phyloP scores from a whole-genome alignment of 2,888 invertebrate genomes.

The Tolmerus cingulatus region DNA sequence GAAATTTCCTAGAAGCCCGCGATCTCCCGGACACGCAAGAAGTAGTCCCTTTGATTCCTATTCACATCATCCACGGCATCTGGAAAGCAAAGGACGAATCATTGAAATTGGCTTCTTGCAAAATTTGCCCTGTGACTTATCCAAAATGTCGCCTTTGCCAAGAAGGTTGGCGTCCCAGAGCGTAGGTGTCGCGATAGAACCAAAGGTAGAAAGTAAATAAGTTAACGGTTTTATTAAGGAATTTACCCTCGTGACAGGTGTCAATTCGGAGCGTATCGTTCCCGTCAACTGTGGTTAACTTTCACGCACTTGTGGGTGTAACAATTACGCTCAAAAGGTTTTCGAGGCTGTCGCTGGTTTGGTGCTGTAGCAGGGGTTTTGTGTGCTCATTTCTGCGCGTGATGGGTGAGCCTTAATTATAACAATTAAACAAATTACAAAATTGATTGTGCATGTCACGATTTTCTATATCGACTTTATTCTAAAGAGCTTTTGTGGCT shows the following conservation, averaged over 20 bases:
- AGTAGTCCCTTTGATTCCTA: not conserved
- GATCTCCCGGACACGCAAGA: not conserved
- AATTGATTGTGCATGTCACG: not conserved
- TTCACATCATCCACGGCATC: not conserved
- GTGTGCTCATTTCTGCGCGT: not conserved
- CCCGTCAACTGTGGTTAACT: conserved; percentile 23
- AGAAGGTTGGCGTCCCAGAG: not conserved
- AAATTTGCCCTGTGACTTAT: not conserved
- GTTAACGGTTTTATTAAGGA: conserved; percentile 32
- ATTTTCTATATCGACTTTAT: not conserved
- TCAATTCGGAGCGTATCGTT: not conserved
- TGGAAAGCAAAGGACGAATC: not conserved
- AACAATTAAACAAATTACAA: not conserved
- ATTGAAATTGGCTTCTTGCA: not conserved
- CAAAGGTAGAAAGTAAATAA: not conserved
- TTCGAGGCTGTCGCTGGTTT: not conserved
- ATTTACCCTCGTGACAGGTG: conserved; percentile 17
- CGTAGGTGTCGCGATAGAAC: not conserved
- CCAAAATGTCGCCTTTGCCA: not conserved
- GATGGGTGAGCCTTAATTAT: not conserved
- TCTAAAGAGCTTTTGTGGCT: not conserved
- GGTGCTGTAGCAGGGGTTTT: no score
- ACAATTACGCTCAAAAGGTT: conserved; percentile 1
- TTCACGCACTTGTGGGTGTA: not conserved
- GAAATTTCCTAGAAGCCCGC: not conserved